Evolutionary conservation across 2,888 invertebrate genomes (phyloP).

Genomic region (Apantesis nais): DNA sequence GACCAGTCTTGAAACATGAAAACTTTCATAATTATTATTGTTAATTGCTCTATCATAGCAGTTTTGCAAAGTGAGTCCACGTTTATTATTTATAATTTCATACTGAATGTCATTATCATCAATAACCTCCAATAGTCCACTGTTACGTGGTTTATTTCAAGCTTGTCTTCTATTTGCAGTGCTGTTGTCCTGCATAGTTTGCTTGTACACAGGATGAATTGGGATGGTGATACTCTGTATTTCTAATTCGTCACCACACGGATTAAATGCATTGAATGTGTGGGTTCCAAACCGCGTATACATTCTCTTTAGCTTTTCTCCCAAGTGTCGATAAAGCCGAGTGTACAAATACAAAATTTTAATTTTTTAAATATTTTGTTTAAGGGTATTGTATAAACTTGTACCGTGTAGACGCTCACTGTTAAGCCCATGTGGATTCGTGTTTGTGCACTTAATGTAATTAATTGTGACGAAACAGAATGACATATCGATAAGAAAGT

Average conservation of each 20-base stretch:
- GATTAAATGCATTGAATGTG: no score
- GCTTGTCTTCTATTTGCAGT: no score
- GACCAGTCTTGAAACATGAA: constrained; percentile 69
- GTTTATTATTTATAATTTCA: constrained; percentile 83
- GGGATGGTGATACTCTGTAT: no score
- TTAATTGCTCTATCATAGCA: constrained; percentile 72
- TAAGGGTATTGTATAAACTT: background rate
- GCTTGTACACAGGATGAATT: no score
- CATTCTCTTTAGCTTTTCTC: constrained; percentile 85
- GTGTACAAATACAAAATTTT: constrained; percentile 43
- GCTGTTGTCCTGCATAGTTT: no score
- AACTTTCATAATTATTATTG: constrained; percentile 67
- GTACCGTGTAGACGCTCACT: constrained; percentile 26
- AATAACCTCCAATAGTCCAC: no score
- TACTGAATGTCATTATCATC: constrained; percentile 85
- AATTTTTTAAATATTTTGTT: background rate
- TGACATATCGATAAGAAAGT: constrained; percentile 28
- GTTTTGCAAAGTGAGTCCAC: no score
- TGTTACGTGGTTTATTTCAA: no score
- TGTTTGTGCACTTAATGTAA: constrained; percentile 56
- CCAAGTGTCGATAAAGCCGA: constrained; percentile 81
- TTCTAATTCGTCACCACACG: no score
- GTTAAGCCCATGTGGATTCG: constrained; percentile 36
- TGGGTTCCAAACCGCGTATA: constrained; percentile 84
- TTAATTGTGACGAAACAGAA: constrained; percentile 49